These are phyloP conservation scores for Psittacula derbiana DNA, from an alignment of 2,797 vertebrate species.

Conservation along the genomic window DNA sequence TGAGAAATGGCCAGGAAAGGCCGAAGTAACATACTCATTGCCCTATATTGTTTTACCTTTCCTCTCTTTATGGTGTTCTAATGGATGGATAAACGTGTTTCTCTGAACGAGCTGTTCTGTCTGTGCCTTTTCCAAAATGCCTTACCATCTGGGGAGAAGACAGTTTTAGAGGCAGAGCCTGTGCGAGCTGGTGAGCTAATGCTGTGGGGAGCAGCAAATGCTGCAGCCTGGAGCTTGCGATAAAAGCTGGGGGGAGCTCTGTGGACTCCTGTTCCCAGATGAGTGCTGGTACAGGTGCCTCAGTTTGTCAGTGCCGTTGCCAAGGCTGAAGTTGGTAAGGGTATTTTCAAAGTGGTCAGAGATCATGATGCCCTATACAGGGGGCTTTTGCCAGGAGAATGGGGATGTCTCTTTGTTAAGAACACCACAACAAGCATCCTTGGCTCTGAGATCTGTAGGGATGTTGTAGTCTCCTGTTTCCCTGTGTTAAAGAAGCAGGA, in stretches of 20 bases:
- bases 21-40: not conserved
- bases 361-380: not conserved
- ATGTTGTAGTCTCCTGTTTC: not conserved
- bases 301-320: no score
- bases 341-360: not conserved
- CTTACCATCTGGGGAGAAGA: not conserved
- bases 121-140: not conserved
- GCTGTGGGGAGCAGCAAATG: not conserved
- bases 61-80: not conserved
- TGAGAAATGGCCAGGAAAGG: not conserved
- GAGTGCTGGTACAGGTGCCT: not conserved
- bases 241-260: not conserved
- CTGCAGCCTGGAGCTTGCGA: not conserved
- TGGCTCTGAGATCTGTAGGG: not conserved
- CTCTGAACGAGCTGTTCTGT: not conserved
- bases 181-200: not conserved
- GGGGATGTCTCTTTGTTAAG: not conserved
- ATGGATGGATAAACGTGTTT: not conserved
- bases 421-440: not conserved
- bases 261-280: not conserved
- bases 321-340: not conserved
- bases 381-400: not conserved
- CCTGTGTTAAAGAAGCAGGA: not conserved
- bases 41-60: not conserved
- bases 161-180: not conserved